Base-by-base conservation (phyloP, 2,797 vertebrate species). In the Ceryle rudis region DNA sequence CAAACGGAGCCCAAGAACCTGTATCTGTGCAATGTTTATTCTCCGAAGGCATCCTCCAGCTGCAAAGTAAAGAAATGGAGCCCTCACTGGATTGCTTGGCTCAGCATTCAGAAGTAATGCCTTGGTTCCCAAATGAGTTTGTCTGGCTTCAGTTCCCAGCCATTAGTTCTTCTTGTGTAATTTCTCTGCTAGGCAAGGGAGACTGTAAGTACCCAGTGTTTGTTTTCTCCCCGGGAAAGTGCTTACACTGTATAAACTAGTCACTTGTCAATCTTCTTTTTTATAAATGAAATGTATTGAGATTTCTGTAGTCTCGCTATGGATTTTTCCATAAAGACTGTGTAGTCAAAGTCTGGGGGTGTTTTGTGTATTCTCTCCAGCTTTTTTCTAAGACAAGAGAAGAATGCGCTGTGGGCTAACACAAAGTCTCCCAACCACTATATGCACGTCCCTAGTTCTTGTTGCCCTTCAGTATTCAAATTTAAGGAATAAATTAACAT, bases 111-210 rank as follows among this genome's bases (percentile, higher is more conserved):
- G 46, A 84, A 84, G 75, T 47, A 90, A 44, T 35, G 58, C 55
- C 66, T 75, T 80, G 60, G 84, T 89, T 94, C 92, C 67, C 89
- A 92, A 52, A 86, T 62, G 47, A 86, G 58, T 93, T 92, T 73
- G 20, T 82, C 69, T 82, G 83, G 39, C 73, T 96, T 92, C 73
- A 35, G 70, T 94, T 89, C 78, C 83, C 64, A 93, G 73, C 66
- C 66, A 80, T 89, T 89, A 92, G 61, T 67, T 86, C 18, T 93
- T 84, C 58, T 41, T 51, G 33, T 95, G 81, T 75, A 84, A 80
- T 89, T 96, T 94, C 78, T 46, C 60, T 77, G 86, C 73, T 92
- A 79, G 74, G 81, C 71, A 35, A 69, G 71, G 84, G 46, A 82
- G 77, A 33, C 77, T 72, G 14, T 37, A 55, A 93, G 39, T 92